Base-by-base conservation (phyloP, 1,140 invertebrate genomes). In the Diplogasteroides magnus region DNA sequence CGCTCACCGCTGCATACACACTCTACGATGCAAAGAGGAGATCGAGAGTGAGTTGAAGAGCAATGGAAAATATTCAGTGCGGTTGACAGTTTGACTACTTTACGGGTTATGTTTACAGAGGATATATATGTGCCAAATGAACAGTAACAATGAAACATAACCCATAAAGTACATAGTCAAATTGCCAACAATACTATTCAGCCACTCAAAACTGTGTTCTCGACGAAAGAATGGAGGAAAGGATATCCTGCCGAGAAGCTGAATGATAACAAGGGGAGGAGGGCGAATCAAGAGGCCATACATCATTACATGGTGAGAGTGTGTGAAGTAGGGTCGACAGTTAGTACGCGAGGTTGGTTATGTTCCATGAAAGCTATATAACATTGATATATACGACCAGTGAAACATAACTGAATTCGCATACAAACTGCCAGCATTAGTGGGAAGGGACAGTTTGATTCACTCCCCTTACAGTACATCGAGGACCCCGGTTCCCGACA, bases 1-100 rank as follows among this genome's bases (percentile, higher is more conserved):
- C 76, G 15, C 59, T 71, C 26, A 76, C 68, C 2, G 71, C 71
- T 1, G 37, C 37, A 11, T 48, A 48, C 37, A 48, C 37, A 19
- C 37, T 48, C 6, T 48, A 48, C 19, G 37, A 48, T 48, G 37
- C 37, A 19, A 48, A 48, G 37, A 48, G 37, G 37, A 6, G 37
- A 19, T 48, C 37, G 37, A 48, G 37, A 19, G 37, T 48, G 19
- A 48, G 37, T 48, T n/a, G 37, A 48, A 48, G 6, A 6, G 19
- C 37, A 11, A 6, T 11, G 19, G 37, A 48, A 48, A 11, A 19
- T 11, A 48, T 48, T 6, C 37, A 6, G 19, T 48, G 6, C 6
- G 37, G 6, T 48, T 6, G 6, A 48, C 37, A 6, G 37, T 48
- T 48, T 48, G 6, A 6, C 37, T 11, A 11, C 37, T 48, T 48